phyloP scores from a whole-genome alignment of 37 sponge, comb jelly and placozoan genomes.

The Bolinopsis microptera region DNA sequence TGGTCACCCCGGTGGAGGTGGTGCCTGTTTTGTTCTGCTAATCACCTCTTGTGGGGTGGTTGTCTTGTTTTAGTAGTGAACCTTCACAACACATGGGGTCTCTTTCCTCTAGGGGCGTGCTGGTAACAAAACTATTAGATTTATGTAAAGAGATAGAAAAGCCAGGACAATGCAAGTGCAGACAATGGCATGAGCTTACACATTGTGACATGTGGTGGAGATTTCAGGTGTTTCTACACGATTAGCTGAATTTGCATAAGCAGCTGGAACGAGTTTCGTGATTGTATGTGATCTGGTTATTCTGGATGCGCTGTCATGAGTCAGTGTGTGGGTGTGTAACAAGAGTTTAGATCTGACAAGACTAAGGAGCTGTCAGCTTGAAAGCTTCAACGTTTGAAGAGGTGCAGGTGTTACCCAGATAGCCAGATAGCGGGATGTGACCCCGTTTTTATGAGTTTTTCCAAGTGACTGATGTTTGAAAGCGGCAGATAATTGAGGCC shows the following conservation, averaged over 20 bases:
- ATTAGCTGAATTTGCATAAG: neutral
- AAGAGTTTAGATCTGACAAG: neutral
- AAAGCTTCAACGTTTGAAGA: too few species aligned
- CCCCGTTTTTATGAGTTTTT: too few species aligned
- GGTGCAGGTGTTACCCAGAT: too few species aligned
- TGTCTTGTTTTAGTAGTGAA: too few species aligned
- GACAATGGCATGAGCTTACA: neutral
- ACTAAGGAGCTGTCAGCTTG: too few species aligned
- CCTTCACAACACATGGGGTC: too few species aligned
- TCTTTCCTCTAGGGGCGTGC: neutral
- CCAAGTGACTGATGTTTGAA: too few species aligned
- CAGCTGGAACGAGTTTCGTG: neutral
- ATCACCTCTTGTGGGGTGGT: neutral
- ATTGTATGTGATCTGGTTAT: too few species aligned
- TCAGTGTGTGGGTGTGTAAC: neutral
- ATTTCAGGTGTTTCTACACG: neutral
- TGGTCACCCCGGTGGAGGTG: neutral
- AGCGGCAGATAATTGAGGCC: too few species aligned
- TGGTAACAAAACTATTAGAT: neutral
- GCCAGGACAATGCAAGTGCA: neutral
- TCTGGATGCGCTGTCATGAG: slow-evolving; percentile 63
- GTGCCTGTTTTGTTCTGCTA: neutral
- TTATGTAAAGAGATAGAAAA: neutral
- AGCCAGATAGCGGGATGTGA: too few species aligned
- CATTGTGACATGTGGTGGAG: neutral